Conservation (phyloP, 2,888 invertebrate species). For the Campoplex capitator region DNA sequence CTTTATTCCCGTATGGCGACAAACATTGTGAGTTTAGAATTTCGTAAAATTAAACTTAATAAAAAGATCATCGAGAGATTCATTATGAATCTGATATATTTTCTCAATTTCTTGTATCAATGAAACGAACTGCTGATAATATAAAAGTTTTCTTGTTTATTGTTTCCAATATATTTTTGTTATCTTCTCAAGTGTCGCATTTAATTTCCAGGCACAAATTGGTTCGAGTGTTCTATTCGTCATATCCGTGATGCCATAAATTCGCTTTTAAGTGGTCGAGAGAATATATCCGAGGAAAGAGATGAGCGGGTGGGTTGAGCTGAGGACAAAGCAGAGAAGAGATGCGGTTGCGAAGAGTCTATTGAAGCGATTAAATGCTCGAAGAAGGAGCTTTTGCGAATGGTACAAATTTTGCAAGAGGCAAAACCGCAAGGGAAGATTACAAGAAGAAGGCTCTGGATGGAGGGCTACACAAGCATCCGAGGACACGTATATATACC, state of each 20-base stretch:
- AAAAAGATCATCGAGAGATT: background rate
- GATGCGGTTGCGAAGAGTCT: conserved; percentile 32
- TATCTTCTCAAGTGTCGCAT: background rate
- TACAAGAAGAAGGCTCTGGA: conserved; percentile 41
- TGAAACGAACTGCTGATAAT: background rate
- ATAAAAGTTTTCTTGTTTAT: background rate
- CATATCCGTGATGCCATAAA: background rate
- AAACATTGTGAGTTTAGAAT: background rate
- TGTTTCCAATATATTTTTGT: background rate
- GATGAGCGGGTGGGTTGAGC: conserved; percentile 18
- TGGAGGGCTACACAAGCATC: background rate
- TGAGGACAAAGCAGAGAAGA: conserved; percentile 29
- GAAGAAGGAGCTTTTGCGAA: conserved; percentile 47
- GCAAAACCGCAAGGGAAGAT: conserved; percentile 65
- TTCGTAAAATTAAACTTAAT: background rate
- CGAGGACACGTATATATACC: background rate
- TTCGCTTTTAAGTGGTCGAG: conserved; percentile 7
- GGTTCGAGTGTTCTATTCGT: background rate
- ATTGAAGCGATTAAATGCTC: conserved; percentile 61
- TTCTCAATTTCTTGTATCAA: background rate
- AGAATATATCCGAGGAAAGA: conserved; percentile 5
- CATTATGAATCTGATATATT: background rate
- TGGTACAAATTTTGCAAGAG: conserved; percentile 54
- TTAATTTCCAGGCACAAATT: background rate
- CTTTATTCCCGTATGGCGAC: background rate